Percentiles rank a stretch among this genome's conserved stretches.
phyloP scores from a whole-genome alignment of 2,888 invertebrate genomes.

The Augiades crinisus region DNA sequence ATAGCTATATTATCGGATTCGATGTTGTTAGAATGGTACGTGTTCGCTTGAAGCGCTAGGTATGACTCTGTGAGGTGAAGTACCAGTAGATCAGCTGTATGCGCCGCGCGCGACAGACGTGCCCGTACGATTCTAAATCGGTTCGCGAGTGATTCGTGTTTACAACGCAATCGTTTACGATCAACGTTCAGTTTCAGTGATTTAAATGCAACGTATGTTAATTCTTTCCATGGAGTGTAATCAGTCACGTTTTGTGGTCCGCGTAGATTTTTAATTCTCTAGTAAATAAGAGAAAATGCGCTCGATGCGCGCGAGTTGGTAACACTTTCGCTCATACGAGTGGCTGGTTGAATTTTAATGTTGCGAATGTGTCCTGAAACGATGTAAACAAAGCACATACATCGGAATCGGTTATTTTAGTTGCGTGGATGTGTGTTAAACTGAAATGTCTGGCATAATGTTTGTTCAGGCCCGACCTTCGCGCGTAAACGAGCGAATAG shows the following conservation, averaged over 20 bases:
- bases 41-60: conserved; percentile 39
- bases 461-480: conserved; percentile 44
- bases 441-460: conserved; percentile 28
- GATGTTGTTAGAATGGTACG: conserved; percentile 22
- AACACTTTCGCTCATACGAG: conserved; percentile 58
- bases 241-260: background rate
- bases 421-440: conserved; percentile 29
- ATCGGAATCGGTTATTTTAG: background rate
- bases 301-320: conserved; percentile 68
- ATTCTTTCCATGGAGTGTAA: background rate
- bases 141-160: conserved; percentile 51
- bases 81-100: conserved; percentile 57
- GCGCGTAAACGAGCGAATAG: conserved; percentile 29
- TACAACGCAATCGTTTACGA: conserved; percentile 14
- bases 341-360: conserved; percentile 38
- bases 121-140: conserved; percentile 35
- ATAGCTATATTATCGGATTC: conserved; percentile 27
- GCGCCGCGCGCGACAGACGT: conserved; percentile 53
- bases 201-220: conserved; percentile 1
- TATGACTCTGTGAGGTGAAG: conserved; percentile 36
- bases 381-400: conserved; percentile 1
- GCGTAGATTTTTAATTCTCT: conserved; percentile 23
- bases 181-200: background rate
- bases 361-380: conserved; percentile 35
- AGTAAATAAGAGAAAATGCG: conserved; percentile 37